Evolutionary conservation across 1,140 invertebrate genomes (phyloP).

Genomic region (Radopholus similis): DNA sequence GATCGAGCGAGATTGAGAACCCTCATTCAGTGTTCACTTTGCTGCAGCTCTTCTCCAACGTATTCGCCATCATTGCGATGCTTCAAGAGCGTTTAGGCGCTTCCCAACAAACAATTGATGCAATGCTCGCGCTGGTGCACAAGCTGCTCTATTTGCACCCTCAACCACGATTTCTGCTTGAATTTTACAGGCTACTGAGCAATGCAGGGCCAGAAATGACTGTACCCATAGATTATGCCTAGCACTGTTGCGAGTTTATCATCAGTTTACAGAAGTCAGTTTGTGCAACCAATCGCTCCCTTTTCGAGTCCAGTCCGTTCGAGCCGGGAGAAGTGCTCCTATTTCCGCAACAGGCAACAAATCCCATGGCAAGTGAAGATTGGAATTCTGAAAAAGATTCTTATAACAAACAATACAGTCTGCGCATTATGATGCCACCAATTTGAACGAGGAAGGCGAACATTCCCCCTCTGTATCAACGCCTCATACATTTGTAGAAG

Average conservation of each 20-base stretch:
- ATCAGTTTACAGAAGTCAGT: constrained; percentile 20
- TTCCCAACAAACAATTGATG: constrained; percentile 2
- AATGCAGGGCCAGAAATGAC: background rate
- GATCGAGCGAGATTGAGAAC: too few relatives aligned
- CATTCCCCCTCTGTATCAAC: too few relatives aligned
- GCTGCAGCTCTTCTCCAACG: background rate
- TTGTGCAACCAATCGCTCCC: background rate
- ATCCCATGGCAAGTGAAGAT: background rate
- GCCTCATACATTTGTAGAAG: too few relatives aligned
- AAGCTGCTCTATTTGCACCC: background rate
- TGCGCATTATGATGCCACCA: too few relatives aligned
- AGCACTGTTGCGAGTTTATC: background rate
- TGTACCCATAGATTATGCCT: constrained; percentile 11
- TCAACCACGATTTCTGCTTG: constrained; percentile 14
- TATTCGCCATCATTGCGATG: background rate
- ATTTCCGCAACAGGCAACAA: constrained; percentile 21
- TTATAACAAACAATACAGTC: too few relatives aligned
- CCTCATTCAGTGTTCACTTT: background rate
- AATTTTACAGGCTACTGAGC: constrained; percentile 9
- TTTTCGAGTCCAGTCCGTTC: constrained; percentile 18
- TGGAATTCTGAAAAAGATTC: too few relatives aligned
- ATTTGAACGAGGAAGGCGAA: too few relatives aligned
- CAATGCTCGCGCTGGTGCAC: background rate
- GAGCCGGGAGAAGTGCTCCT: constrained; percentile 25
- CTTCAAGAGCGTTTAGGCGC: background rate